phyloP scores from a whole-genome alignment of 37 sponge, comb jelly and placozoan species.

The Cliona cf. orientalis region DNA sequence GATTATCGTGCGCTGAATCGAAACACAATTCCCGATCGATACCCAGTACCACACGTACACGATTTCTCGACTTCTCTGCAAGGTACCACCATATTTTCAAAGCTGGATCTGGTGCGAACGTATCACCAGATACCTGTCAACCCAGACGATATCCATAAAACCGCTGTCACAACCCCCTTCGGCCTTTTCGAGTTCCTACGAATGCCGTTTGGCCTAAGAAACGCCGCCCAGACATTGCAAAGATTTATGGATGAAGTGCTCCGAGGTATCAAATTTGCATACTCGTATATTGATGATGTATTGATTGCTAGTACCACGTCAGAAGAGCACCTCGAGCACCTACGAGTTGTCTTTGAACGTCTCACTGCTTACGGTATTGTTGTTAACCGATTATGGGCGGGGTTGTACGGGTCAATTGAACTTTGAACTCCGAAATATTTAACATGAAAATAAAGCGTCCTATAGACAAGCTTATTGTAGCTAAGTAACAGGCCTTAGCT shows the following conservation, averaged over 20 bases:
- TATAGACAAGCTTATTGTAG: no score
- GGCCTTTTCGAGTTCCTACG: constrained; percentile 63
- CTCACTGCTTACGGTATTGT: constrained; percentile 38
- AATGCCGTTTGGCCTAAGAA: constrained; percentile 44
- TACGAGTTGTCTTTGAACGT: constrained; percentile 36
- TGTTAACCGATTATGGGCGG: no score
- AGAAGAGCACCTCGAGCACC: constrained; percentile 48
- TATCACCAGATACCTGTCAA: constrained; percentile 55
- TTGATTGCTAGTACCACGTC: constrained; percentile 48
- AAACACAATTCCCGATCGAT: constrained; percentile 51
- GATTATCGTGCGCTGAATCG: constrained; percentile 79
- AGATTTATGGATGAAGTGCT: constrained; percentile 70
- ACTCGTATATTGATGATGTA: constrained; percentile 48
- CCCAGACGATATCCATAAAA: constrained; percentile 45
- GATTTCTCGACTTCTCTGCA: constrained; percentile 54
- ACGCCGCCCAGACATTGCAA: constrained; percentile 53
- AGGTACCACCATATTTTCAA: constrained; percentile 63
- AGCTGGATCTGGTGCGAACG: constrained; percentile 59
- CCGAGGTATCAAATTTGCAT: constrained; percentile 42
- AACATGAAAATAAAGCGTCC: no score
- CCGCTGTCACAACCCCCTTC: constrained; percentile 72
- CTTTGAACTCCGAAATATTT: no score
- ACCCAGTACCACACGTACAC: constrained; percentile 67
- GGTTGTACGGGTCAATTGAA: no score
- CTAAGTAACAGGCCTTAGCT: no score